Evolutionary conservation across 2,888 invertebrate genomes (phyloP), one percentile per base, ranked within the genome.

Genomic region (Parasteatoda lunata): DNA sequence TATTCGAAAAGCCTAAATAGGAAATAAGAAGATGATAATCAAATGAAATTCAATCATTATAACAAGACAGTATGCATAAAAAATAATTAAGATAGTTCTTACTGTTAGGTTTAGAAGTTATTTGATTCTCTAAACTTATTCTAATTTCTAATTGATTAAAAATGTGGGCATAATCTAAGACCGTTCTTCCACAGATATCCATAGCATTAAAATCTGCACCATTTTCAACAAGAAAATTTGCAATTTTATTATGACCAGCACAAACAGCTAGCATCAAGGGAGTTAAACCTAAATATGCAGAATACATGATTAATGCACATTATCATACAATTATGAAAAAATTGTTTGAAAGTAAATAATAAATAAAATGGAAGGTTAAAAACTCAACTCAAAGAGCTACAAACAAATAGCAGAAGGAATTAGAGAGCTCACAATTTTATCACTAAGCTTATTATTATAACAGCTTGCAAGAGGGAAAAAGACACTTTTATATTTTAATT

Each of bases 201-300:
- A 90, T 90, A 9, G 91, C 89, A 89, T 92, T 91, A 1, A 91
- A 91, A 89, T 92, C 91, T 45, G 91, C 91, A 5, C 92, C 92
- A 69, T 91, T 89, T 81, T 92, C 92, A 54, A 92, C 90, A 48
- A 92, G 90, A 49, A 92, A 91, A 89, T 92, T 91, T 3, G 91
- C 91, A 3, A 92, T 92, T 15, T 91, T 91, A 91, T 91, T 91
- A 89, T 92, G 92, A 75, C 92, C 92, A 89, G 91, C 92, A 8
- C 91, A 89, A 1, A 92, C 92, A 7, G 92, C 91, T 79, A 92
- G 89, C 92, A 92, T 92, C 68, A 92, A 90, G 5, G 92, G 91
- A 1, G 91, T 91, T 7, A 92, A 88, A 5, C 92, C 92, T 77
- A 91, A 90, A 11, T 59, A 4, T 59, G n/a, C 9, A 8, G 8